Base-by-base conservation (phyloP, 2,888 invertebrate genomes). In the Heliconius ismenius region DNA sequence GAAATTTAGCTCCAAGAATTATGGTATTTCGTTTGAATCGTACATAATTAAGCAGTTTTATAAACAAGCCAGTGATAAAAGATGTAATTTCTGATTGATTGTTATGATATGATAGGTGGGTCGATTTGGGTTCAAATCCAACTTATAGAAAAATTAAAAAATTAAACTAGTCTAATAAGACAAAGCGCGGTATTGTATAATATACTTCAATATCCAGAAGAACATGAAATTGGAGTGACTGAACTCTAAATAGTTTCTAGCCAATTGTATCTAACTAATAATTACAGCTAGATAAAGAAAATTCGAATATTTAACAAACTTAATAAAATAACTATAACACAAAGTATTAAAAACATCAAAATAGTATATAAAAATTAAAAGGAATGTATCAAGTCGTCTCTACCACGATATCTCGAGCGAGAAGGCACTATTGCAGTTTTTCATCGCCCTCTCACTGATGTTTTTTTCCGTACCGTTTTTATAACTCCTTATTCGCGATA, bases 381-480 rank as follows among this genome's bases (percentile, higher is more conserved):
- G 75, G 4, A 78, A 91, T 90, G 89, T 87, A 92, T 90, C 91
- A 92, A 92, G 83, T 84, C 79, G 75, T 81, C 84, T 86, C 88
- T 88, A 88, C 84, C 83, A 84, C 82, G 92, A 81, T 65, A 70
- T 70, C 26, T 64, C 26, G 88, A 93, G 81, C 78, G 89, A 85
- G 92, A 92, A 79, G 80, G 87, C 79, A 76, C 84, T 83, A 89
- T 81, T 85, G 86, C 87, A 89, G 87, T 91, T 92, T 91, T 92
- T 91, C 90, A 88, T 86, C 81, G 87, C 85, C 76, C 85, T 86
- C 86, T 83, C 85, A 80, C 81, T 79, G 81, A 83, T 84, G 82
- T 80, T 85, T 86, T 91, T 91, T 91, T 91, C 86, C 86, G 81
- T 84, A 84, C 83, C 85, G 88, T 90, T 91, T 90, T 91, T 92